phyloP scores from a whole-genome alignment of 1,140 invertebrate species.

The Drosophila baimaii region DNA sequence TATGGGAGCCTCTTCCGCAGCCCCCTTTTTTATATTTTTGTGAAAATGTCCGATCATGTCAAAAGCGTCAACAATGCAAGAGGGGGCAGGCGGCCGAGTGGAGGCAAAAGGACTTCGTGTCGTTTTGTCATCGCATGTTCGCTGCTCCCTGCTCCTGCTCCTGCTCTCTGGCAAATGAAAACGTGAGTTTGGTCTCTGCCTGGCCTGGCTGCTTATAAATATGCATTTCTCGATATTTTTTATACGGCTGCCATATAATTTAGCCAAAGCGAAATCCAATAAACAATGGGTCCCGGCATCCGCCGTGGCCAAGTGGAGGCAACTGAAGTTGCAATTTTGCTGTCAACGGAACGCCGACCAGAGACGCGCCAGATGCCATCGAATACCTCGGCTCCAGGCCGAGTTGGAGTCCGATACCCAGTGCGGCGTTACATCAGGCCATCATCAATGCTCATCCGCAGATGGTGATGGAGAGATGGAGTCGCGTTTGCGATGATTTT shows the following conservation, averaged over 20 bases:
- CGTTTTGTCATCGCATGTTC: slow-evolving; percentile 80
- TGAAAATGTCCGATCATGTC: slow-evolving; percentile 78
- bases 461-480: slow-evolving; percentile 20
- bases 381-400: slow-evolving; percentile 57
- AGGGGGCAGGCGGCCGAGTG: not conserved
- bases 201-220: slow-evolving; percentile 68
- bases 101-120: slow-evolving; percentile 74
- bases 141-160: slow-evolving; percentile 25
- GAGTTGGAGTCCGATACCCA: too few relatives aligned
- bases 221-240: slow-evolving; percentile 76
- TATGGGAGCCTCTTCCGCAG: slow-evolving; percentile 34
- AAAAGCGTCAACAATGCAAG: slow-evolving; percentile 65
- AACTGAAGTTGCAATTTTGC: slow-evolving; percentile 81
- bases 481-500: slow-evolving; percentile 33
- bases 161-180: slow-evolving; percentile 67
- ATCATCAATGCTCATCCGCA: slow-evolving; percentile 16
- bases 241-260: slow-evolving; percentile 69
- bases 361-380: slow-evolving; percentile 70
- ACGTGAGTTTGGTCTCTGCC: slow-evolving; percentile 65
- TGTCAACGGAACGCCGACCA: slow-evolving; percentile 65
- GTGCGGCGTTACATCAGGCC: slow-evolving; percentile 46
- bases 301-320: slow-evolving; percentile 30
- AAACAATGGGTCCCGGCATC: slow-evolving; percentile 67
- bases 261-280: slow-evolving; percentile 72
- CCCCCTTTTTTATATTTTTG: slow-evolving; percentile 36